phyloP scores from a whole-genome alignment of 2,888 invertebrate genomes.

The Andrena dorsata region DNA sequence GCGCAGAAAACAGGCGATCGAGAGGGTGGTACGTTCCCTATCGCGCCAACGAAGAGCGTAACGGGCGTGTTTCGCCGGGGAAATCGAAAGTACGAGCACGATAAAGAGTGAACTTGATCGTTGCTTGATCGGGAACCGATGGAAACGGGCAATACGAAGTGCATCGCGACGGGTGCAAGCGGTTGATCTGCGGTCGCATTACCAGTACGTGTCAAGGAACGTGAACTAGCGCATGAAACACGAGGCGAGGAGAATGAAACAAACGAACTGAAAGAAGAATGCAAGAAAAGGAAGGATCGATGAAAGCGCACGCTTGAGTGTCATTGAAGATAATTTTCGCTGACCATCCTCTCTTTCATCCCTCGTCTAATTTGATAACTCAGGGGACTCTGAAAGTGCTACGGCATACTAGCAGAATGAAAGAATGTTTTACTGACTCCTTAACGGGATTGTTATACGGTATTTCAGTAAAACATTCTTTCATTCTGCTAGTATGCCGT shows the following conservation, averaged over 20 bases:
- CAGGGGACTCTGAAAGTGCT: not conserved
- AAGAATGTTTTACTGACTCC: not conserved
- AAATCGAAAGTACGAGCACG: constrained; percentile 51
- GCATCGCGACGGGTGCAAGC: constrained; percentile 41
- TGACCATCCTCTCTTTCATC: not conserved
- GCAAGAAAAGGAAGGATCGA: constrained; percentile 1
- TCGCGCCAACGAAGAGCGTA: not conserved
- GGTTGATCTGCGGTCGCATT: constrained; percentile 56
- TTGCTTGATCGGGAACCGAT: constrained; percentile 31
- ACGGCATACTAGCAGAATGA: not conserved
- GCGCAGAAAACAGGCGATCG: not conserved
- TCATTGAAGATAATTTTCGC: not conserved
- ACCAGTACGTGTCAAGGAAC: constrained; percentile 46
- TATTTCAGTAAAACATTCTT: no score
- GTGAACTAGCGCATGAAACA: constrained; percentile 60
- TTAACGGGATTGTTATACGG: not conserved
- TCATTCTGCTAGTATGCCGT: no score
- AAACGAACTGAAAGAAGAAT: constrained; percentile 17
- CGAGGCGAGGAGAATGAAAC: constrained; percentile 32
- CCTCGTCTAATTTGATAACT: not conserved
- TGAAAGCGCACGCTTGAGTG: not conserved
- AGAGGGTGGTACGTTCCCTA: no score
- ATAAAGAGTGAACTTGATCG: constrained; percentile 52
- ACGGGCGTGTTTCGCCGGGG: constrained; percentile 4
- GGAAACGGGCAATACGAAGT: constrained; percentile 46